Percentiles rank a stretch among this genome's conserved stretches.
These are phyloP conservation scores for Barbus barbus DNA, from an alignment of 2,113 vertebrate species.

Conservation along the genomic window DNA sequence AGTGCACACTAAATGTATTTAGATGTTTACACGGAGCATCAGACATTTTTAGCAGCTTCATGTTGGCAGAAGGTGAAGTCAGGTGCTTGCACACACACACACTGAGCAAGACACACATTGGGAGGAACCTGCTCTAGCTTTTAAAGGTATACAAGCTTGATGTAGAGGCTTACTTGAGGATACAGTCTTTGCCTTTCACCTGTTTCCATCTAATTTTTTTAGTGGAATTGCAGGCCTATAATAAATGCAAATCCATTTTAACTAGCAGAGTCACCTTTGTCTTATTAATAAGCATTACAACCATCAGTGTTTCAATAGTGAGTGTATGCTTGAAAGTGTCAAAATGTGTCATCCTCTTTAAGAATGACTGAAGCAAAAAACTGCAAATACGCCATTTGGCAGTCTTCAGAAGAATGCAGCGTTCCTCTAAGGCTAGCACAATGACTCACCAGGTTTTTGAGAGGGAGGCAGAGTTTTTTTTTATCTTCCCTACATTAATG, in stretches of 20 bases:
- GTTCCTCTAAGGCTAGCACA: slow-evolving; percentile 44
- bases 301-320: slow-evolving; percentile 1
- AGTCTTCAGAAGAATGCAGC: slow-evolving; percentile 19
- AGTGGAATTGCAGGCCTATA: background rate
- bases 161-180: background rate
- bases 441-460: slow-evolving; percentile 44
- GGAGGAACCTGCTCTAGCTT: slow-evolving; percentile 8
- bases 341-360: slow-evolving; percentile 4
- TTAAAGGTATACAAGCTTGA: background rate
- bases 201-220: background rate
- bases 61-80: slow-evolving; percentile 3
- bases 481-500: slow-evolving; percentile 13
- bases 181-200: background rate
- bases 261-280: background rate
- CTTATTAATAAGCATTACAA: background rate
- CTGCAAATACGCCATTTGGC: background rate
- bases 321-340: background rate
- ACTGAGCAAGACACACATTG: background rate
- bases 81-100: background rate
- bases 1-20: no score
- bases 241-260: slow-evolving; percentile 2
- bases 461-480: slow-evolving; percentile 26
- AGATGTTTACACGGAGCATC: no score
- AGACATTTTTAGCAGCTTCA: background rate
- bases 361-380: background rate